Evolutionary conservation across 2,888 invertebrate species (phyloP).

Genomic region (Dicycla oo): DNA sequence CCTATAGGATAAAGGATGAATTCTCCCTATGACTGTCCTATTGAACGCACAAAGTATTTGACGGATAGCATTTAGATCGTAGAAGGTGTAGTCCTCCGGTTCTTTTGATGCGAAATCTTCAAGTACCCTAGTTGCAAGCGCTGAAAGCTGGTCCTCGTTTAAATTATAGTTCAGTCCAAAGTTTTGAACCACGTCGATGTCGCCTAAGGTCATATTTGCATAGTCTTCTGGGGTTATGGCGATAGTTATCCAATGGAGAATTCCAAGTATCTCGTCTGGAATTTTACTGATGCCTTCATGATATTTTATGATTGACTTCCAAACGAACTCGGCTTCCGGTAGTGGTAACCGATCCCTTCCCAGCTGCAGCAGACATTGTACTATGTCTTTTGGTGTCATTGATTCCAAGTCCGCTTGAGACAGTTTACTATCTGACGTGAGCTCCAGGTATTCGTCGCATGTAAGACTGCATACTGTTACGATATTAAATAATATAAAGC

Average conservation of each 20-base stretch:
- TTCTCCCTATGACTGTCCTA: constrained; percentile 85
- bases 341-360: constrained; percentile 74
- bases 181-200: constrained; percentile 89
- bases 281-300: constrained; percentile 80
- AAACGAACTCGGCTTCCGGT: constrained; percentile 79
- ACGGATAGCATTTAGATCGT: constrained; percentile 88
- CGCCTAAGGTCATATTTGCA: constrained; percentile 86
- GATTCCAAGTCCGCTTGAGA: constrained; percentile 72
- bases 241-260: constrained; percentile 85
- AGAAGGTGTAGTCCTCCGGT: constrained; percentile 90
- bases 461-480: constrained; percentile 61
- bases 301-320: constrained; percentile 77
- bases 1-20: constrained; percentile 89
- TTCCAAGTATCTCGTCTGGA: constrained; percentile 82
- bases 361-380: constrained; percentile 80
- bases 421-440: constrained; percentile 70
- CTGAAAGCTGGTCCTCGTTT: constrained; percentile 79
- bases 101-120: constrained; percentile 88
- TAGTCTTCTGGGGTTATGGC: constrained; percentile 88
- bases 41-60: constrained; percentile 91
- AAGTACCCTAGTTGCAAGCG: constrained; percentile 87
- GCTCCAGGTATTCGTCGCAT: constrained; percentile 77
- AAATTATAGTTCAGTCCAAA: constrained; percentile 89
- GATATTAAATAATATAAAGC: constrained; percentile 28
- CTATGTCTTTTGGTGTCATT: constrained; percentile 76